Percentiles rank a stretch among this genome's conserved stretches.
Evolutionary conservation across 2,113 vertebrate species (phyloP).

Genomic region (Tapirus terrestris): DNA sequence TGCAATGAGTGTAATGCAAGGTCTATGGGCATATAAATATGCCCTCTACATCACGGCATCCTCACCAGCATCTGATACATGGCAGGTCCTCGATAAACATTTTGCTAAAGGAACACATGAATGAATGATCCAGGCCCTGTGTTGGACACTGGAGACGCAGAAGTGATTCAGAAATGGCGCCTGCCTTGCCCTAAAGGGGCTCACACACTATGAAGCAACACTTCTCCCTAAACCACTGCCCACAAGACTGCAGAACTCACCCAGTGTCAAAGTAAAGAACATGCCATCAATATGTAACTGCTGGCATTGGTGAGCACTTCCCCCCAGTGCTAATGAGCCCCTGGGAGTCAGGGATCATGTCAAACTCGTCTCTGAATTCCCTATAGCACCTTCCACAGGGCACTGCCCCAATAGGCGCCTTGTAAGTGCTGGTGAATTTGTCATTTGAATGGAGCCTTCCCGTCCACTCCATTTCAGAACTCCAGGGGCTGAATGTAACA

Average conservation of each 20-base stretch:
- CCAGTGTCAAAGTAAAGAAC: not conserved
- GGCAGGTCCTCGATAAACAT: fast-evolving
- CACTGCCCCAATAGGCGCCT: not conserved
- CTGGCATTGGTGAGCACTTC: not conserved
- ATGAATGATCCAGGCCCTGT: not conserved
- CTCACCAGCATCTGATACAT: fast-evolving
- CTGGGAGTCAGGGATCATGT: not conserved
- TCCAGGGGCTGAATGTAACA: conserved; percentile 25
- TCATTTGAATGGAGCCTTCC: conserved; percentile 44
- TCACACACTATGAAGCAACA: not conserved
- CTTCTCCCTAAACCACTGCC: no score
- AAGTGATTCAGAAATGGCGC: not conserved
- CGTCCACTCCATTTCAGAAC: conserved; percentile 12
- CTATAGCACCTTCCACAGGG: not conserved
- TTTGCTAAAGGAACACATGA: not conserved
- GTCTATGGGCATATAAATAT: fast-evolving
- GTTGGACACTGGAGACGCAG: not conserved
- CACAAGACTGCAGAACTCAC: fast-evolving
- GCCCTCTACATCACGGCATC: not conserved
- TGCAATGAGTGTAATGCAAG: not conserved
- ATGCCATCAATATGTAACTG: fast-evolving
- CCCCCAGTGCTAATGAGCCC: not conserved
- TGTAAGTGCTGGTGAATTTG: not conserved
- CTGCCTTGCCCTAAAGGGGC: not conserved
- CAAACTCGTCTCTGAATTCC: not conserved